Percentiles rank a stretch among this genome's conserved stretches.
Evolutionary conservation across 2,888 invertebrate genomes (phyloP).

Genomic region (Eustalomyia histrio): DNA sequence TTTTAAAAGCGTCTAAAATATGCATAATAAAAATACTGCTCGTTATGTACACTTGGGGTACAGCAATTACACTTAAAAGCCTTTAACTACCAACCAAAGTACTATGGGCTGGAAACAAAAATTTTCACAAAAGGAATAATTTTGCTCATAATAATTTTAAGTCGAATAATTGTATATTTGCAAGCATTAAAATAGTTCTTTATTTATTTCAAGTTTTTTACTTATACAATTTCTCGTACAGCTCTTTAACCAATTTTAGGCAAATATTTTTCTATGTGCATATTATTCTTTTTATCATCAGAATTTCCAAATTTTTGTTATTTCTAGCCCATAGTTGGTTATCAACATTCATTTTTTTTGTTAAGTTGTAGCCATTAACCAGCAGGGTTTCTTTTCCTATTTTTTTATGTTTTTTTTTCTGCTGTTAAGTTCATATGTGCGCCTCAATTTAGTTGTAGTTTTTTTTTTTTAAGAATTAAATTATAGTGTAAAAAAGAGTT

Average conservation of each 20-base stretch:
- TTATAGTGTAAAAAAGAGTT: slow-evolving; percentile 44
- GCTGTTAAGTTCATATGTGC: slow-evolving; percentile 43
- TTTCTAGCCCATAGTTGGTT: not conserved
- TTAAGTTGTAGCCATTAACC: slow-evolving; percentile 56
- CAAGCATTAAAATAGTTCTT: too few relatives aligned
- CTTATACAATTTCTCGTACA: too few relatives aligned
- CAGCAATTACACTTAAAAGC: slow-evolving; percentile 76
- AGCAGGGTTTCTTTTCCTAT: slow-evolving; percentile 38
- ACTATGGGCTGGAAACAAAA: not conserved
- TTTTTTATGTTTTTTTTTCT: slow-evolving; percentile 10
- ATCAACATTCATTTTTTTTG: slow-evolving; percentile 22
- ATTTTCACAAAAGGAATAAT: too few relatives aligned
- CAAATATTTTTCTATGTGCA: too few relatives aligned
- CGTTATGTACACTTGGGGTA: slow-evolving; percentile 66
- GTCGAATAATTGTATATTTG: too few relatives aligned
- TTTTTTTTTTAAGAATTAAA: slow-evolving; percentile 56
- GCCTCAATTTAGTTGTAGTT: slow-evolving; percentile 46
- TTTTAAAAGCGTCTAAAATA: slow-evolving; percentile 72
- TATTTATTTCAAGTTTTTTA: too few relatives aligned
- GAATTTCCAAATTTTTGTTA: too few relatives aligned
- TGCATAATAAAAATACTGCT: slow-evolving; percentile 66
- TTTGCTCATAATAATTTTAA: too few relatives aligned
- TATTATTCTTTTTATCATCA: too few relatives aligned
- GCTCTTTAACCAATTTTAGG: too few relatives aligned
- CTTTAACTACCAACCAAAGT: slow-evolving; percentile 59